Percentiles rank a stretch among this genome's conserved stretches.
Evolutionary conservation across 92 coral and sea anemone species (phyloP).

Genomic region (Palythoa grandiflora): DNA sequence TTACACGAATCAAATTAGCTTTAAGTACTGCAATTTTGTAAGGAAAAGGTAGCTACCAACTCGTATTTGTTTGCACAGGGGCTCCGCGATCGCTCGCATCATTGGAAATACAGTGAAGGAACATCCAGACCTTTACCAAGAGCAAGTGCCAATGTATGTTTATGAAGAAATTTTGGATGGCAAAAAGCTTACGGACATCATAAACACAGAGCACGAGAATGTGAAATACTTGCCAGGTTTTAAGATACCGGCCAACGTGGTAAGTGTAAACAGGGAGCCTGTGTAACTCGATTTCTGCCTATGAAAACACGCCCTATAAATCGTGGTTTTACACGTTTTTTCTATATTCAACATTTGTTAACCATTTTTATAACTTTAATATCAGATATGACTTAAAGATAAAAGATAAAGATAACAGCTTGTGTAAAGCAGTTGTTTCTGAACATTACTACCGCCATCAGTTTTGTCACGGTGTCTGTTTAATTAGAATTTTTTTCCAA

Average conservation of each 20-base stretch:
- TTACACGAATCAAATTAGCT: neutral
- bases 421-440: neutral
- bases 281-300: neutral
- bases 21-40: neutral
- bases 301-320: neutral
- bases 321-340: neutral
- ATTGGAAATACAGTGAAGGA: conserved; percentile 85
- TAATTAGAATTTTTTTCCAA: no score
- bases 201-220: conserved; percentile 91
- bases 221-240: conserved; percentile 91
- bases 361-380: neutral
- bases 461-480: neutral
- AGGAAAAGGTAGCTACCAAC: neutral
- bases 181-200: conserved; percentile 89
- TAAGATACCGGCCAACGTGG: conserved; percentile 90
- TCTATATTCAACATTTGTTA: neutral
- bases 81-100: conserved; percentile 95
- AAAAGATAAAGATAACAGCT: no score
- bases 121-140: conserved; percentile 82
- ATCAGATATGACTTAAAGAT: neutral
- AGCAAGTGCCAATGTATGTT: conserved; percentile 92
- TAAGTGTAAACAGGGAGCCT: conserved; percentile 46
- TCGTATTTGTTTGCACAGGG: conserved; percentile 67
- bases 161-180: conserved; percentile 93
- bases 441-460: neutral